Base-by-base conservation (phyloP, 2,888 invertebrate genomes). In the Thera obeliscata region DNA sequence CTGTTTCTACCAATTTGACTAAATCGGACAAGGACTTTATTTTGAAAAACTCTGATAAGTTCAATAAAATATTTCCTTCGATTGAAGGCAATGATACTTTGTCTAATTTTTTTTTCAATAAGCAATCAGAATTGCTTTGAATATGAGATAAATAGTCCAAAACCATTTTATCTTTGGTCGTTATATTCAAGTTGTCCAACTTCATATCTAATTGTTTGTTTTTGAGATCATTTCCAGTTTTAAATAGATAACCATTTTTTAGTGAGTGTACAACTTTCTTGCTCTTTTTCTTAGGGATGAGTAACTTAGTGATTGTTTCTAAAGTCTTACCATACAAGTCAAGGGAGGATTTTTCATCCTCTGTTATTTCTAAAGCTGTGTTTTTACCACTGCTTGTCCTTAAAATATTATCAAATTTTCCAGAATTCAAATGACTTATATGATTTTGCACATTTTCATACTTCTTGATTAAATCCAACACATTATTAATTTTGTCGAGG, bases 21-120 rank as follows among this genome's bases (percentile, higher is more conserved):
- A 93, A 81, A 73, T 91, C 91, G n/a, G 83, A 73, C 48, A 87
- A 82, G 0, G 91, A 88, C 73, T 89, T 90, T 2, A 90, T 84
- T 78, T 89, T 91, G 4, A 90, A 87, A 72, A 91, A 88, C 63
- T 93, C 89, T 0, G 89, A 87, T 49, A 93, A 76, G 72, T 89
- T 90, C 2, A 88, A 77, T 60, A 91, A 76, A 71, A 90, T 87
- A 66, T 87, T 84, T 2, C 90, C 87, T 82, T 88, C 84, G 43
- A 87, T 61, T 58, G 76, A 80, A n/a, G 81, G 73, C n/a, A 75
- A 49, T 8, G 72, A 43, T 41, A 61, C 49, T 48, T 78, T 70
- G 4, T 73, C 62, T 7, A 76, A 69, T 12, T 79, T 70, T 48
- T 77, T 77, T 7, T 80, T 81, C 0, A 87, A 73, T 54, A 87